Percentiles rank a stretch among this genome's conserved stretches.
Evolutionary conservation across 2,113 vertebrate genomes (phyloP).

Genomic region (Pantherophis guttatus): DNA sequence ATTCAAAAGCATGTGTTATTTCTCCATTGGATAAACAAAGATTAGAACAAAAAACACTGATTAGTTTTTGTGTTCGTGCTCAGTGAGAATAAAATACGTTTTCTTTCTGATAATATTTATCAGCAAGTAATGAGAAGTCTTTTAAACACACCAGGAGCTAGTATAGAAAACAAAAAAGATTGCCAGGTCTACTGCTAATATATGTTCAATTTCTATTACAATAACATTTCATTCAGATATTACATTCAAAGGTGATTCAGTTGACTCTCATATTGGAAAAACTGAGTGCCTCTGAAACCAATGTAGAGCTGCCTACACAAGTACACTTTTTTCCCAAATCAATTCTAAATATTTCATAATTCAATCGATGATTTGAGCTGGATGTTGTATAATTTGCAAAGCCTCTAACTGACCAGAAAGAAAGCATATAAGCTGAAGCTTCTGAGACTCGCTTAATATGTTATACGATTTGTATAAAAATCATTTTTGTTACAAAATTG

Average conservation of each 20-base stretch:
- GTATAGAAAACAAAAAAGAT: not conserved
- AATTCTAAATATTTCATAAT: not conserved
- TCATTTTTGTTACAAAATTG: not conserved
- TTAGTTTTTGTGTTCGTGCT: constrained; percentile 19
- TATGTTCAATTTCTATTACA: not conserved
- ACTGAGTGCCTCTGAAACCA: not conserved
- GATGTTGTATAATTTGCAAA: not conserved
- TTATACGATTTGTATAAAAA: not conserved
- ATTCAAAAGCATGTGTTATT: constrained; percentile 11
- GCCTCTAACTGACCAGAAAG: not conserved
- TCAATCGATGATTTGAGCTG: not conserved
- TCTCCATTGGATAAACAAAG: constrained; percentile 22
- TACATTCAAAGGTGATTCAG: not conserved
- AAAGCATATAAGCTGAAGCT: not conserved
- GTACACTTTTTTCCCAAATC: not conserved
- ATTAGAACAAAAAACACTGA: constrained; percentile 2
- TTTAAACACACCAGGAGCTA: not conserved
- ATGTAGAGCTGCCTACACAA: not conserved
- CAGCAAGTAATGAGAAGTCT: constrained; percentile 15
- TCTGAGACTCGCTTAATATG: not conserved
- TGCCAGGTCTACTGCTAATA: not conserved
- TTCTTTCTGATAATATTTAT: constrained; percentile 20
- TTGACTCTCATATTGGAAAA: not conserved
- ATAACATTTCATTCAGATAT: not conserved
- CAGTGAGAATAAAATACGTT: constrained; percentile 15